phyloP scores from a whole-genome alignment of 2,113 vertebrate species.

The Recurvirostra avosetta region DNA sequence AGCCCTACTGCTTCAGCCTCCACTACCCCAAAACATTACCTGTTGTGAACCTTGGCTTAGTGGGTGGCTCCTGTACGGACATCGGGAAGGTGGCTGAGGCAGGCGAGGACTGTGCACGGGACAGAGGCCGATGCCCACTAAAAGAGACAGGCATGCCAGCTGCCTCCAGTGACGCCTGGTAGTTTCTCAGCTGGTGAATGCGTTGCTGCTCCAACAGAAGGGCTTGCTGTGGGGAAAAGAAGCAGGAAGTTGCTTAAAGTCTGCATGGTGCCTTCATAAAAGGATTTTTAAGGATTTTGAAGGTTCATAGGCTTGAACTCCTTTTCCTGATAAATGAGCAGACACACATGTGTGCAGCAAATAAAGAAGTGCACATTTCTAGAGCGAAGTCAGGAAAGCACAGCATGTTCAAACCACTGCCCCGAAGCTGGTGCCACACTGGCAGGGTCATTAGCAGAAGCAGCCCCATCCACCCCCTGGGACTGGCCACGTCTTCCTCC shows the following conservation, averaged over 20 bases:
- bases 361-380: background rate
- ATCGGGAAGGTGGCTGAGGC: constrained; percentile 92
- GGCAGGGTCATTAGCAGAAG: background rate
- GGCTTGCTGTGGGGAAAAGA: constrained; percentile 82
- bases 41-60: constrained; percentile 93
- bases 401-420: background rate
- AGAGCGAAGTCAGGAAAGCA: background rate
- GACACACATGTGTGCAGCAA: rapidly evolving
- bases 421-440: background rate
- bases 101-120: constrained; percentile 92
- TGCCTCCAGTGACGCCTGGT: constrained; percentile 93
- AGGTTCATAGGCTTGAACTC: background rate
- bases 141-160: constrained; percentile 86
- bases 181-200: constrained; percentile 94
- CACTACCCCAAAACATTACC: constrained; percentile 66
- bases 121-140: constrained; percentile 88
- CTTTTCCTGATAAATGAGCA: background rate
- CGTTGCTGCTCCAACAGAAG: constrained; percentile 93
- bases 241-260: background rate
- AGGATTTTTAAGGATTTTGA: background rate
- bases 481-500: background rate
- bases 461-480: background rate
- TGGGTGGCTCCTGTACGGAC: constrained; percentile 84
- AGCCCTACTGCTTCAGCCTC: background rate
- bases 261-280: background rate